phyloP scores from a whole-genome alignment of 2,113 vertebrate genomes.

The Lichenostomus cassidix region DNA sequence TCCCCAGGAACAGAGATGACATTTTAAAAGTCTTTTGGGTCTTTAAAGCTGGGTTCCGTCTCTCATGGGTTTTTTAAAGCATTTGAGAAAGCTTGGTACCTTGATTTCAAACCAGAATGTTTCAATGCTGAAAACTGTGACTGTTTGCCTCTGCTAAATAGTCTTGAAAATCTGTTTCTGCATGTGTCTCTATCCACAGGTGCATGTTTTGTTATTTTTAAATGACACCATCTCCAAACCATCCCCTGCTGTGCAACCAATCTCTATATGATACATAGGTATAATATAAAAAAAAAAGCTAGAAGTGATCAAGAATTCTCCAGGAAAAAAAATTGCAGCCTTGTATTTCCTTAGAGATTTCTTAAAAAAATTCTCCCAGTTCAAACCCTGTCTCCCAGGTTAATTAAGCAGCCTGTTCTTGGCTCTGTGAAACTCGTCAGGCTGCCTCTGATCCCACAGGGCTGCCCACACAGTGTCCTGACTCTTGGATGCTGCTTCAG shows the following conservation, averaged over 20 bases:
- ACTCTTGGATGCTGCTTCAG: not conserved
- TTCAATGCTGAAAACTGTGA: not conserved
- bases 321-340: not conserved
- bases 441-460: not conserved
- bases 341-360: not conserved
- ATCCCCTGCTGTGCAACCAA: rapidly evolving
- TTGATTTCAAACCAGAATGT: not conserved
- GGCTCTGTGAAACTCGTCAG: not conserved
- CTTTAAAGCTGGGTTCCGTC: not conserved
- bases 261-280: not conserved
- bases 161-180: not conserved
- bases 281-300: not conserved
- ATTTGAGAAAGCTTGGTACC: not conserved
- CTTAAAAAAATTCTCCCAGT: not conserved
- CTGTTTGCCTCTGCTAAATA: not conserved
- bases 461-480: not conserved
- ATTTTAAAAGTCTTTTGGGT: not conserved
- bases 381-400: not conserved
- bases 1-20: not conserved
- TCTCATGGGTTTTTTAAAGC: not conserved
- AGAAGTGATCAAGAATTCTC: not conserved
- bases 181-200: not conserved
- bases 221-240: not conserved
- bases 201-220: not conserved
- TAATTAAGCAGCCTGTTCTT: not conserved